Evolutionary conservation across 2,113 vertebrate species (phyloP), one percentile per base, ranked within the genome.

Genomic region (Galbula dea): DNA sequence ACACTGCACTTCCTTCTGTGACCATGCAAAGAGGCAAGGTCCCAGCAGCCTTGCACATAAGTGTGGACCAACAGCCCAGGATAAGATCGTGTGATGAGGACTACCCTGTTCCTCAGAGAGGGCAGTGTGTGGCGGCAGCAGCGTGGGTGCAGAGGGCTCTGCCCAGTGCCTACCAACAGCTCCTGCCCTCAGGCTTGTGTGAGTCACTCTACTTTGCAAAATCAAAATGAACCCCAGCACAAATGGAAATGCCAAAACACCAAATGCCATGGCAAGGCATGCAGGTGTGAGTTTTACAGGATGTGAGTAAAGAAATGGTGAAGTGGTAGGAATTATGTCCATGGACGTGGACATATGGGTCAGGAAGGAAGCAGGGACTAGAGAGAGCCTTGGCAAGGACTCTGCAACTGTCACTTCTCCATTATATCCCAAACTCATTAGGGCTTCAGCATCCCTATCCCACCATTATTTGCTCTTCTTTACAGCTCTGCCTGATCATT

Each of bases 91-190:
- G 71, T 63, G 83, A 51, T 43, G 73, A 22, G 32, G 75, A 41
- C 43, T 14, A 34, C 72, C 32, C 45, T 6, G 41, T 6, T 0
- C 36, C 66, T 72, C 13, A 0, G 10, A 45, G 49, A 41, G 45
- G 29, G 21, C 63, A 84, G 62, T 32, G 36, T 0, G 0, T 10
- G 68, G 8, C 2, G 3, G 29, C 3, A 2, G 30, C 76, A 52
- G 57, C 8, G 0, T 94, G 86, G 73, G 24, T 24, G 36, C 0
- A 0, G 34, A 88, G 82, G 27, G 43, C 57, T 75, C 54, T 93
- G 80, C 66, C 83, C 7, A 1, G 49, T 2, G 2, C 66, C 74
- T 89, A 90, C 83, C 37, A 0, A 43, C 7, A 1, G 29, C 90
- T 96, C 46, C 57, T 2, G 0, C 29, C 59, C 24, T 15, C 0